Evolutionary conservation across 1,140 invertebrate genomes (phyloP).

Genomic region (Holcopasites calliopsidis): DNA sequence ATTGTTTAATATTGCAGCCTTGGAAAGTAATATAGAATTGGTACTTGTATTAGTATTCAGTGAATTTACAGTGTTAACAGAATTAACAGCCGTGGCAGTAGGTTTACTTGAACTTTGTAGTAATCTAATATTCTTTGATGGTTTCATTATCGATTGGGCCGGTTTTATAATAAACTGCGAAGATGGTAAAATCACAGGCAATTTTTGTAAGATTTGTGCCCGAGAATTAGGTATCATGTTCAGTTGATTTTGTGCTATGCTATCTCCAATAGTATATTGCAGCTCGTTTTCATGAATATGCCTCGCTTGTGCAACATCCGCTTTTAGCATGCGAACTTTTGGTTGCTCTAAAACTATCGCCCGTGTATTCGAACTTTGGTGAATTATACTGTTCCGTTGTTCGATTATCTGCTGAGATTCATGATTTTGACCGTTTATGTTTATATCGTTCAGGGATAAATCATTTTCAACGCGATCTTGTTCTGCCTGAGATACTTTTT

Average conservation of each 20-base stretch:
- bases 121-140: conserved; percentile 67
- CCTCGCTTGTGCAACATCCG: conserved; percentile 10
- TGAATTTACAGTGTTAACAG: conserved; percentile 40
- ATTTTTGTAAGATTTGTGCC: conserved; percentile 54
- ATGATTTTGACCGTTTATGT: conserved; percentile 31
- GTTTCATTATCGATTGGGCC: conserved; percentile 64
- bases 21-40: conserved; percentile 70
- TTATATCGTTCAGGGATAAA: conserved; percentile 18
- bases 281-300: conserved; percentile 27
- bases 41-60: conserved; percentile 48
- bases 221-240: conserved; percentile 33
- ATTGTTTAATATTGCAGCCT: conserved; percentile 67
- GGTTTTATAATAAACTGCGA: conserved; percentile 67
- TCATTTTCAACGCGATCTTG: conserved; percentile 8
- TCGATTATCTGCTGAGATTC: conserved; percentile 31
- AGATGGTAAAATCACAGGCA: conserved; percentile 51
- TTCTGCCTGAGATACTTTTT: conserved; percentile 10
- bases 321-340: conserved; percentile 29
- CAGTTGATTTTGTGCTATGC: conserved; percentile 35
- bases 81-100: conserved; percentile 31
- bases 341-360: conserved; percentile 41
- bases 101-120: conserved; percentile 65
- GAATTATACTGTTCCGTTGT: conserved; percentile 39
- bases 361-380: conserved; percentile 28
- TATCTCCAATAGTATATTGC: conserved; percentile 41